Evolutionary conservation across 1,140 invertebrate species (phyloP).

Genomic region (Cydia splendana): DNA sequence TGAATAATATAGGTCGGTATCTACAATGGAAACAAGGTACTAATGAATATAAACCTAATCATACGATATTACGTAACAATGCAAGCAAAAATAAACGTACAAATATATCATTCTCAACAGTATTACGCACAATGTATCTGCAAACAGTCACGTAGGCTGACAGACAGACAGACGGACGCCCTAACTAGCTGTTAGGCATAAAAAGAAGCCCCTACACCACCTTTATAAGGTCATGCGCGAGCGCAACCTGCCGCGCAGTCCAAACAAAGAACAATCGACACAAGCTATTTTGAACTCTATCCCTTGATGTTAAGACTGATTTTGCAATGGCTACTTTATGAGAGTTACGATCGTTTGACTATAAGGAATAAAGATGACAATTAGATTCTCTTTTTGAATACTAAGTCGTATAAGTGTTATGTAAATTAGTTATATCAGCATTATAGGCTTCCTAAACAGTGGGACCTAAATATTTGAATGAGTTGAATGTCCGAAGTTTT

Average conservation of each 20-base stretch:
- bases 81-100: not conserved
- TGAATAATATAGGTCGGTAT: not conserved
- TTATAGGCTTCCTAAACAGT: slow-evolving; percentile 19
- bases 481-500: not conserved
- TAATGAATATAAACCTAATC: too few species aligned
- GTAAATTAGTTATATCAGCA: slow-evolving; percentile 15
- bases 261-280: not conserved
- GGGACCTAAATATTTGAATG: not conserved
- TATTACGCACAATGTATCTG: not conserved
- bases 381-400: slow-evolving; percentile 25
- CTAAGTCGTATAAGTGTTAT: slow-evolving; percentile 30
- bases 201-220: slow-evolving; percentile 21
- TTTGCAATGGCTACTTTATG: not conserved
- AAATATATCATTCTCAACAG: not conserved
- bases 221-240: not conserved
- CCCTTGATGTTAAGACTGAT: not conserved
- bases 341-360: not conserved
- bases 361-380: not conserved
- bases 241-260: not conserved
- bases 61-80: too few species aligned
- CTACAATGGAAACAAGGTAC: not conserved
- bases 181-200: slow-evolving; percentile 33
- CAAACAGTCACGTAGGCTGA: slow-evolving; percentile 14
- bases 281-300: not conserved
- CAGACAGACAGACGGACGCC: slow-evolving; percentile 29